Base-by-base conservation (phyloP, 2,113 vertebrate genomes). In the Pelmatolapia mariae region DNA sequence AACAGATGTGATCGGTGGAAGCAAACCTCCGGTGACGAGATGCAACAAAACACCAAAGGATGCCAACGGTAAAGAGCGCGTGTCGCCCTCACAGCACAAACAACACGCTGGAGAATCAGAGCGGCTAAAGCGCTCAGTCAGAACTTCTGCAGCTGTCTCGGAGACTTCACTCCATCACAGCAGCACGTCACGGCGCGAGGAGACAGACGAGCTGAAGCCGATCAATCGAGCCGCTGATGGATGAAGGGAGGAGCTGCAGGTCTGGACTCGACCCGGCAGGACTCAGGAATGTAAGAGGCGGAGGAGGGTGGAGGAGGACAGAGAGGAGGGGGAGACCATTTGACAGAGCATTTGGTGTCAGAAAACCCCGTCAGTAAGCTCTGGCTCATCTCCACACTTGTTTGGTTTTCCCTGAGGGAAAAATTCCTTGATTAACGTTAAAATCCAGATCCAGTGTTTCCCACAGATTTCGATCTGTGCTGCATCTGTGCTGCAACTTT, bases 161-260 rank as follows among this genome's bases (percentile, higher is more conserved):
- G 73, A 8, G 16, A 29, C 45, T 31, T 78, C 22, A 1, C 71
- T 0, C 0, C 43, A 18, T 18, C 40, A 5, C 43, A 4, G 24
- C 71, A 0, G 0, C 9, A 19, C 61, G 1, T 2, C 33, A 3
- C 2, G 11, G 5, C 4, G 9, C 0, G 3, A 50, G 71, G 6
- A 78, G 43, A 12, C 26, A 3, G 71, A 50, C 71, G 45, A 78
- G 71, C 43, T 11, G 68, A 47, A 29, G 71, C 24, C 1, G 10
- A 52, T 78, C 45, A 8, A 13, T 78, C 26, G 0, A 78, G 71
- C 6, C 2, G 43, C 24, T 1, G 43, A 78, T 78, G 0, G 45
- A 50, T 52, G 73, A 50, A 52, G 26, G 73, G 26, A 50, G 45
- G 29, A 78, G 73, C 45, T 33, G 26, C 73, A n/a, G 73, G 73